These are phyloP conservation scores for Perizoma affinitatum DNA, from an alignment of 2,888 invertebrate genomes.

Conservation along the genomic window DNA sequence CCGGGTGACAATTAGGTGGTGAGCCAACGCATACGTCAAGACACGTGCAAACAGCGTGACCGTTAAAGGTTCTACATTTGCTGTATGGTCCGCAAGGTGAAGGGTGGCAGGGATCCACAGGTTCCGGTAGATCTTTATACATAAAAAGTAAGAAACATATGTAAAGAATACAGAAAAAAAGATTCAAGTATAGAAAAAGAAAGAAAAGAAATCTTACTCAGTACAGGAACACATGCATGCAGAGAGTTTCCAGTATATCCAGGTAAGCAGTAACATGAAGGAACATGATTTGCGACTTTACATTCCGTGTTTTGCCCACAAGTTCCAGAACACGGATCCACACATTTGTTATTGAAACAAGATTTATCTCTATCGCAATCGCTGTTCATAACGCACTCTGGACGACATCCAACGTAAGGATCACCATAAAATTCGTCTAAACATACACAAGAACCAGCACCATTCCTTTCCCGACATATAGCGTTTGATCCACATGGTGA, in stretches of 20 bases:
- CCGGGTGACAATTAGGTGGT: constrained; percentile 90
- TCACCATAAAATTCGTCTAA: constrained; percentile 90
- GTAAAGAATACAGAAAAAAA: constrained; percentile 52
- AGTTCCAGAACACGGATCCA: constrained; percentile 90
- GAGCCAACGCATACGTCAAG: constrained; percentile 88
- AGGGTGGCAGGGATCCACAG: constrained; percentile 88
- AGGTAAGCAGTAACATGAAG: constrained; percentile 89
- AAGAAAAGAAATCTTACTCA: constrained; percentile 83
- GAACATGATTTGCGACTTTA: constrained; percentile 89
- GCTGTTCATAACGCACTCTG: constrained; percentile 91
- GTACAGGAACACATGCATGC: constrained; percentile 85
- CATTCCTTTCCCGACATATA: constrained; percentile 89
- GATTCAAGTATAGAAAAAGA: constrained; percentile 56
- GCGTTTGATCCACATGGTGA: constrained; percentile 92
- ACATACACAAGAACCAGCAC: constrained; percentile 91
- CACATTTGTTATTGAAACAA: constrained; percentile 91
- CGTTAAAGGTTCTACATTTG: constrained; percentile 88
- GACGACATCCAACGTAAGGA: constrained; percentile 90
- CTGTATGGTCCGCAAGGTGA: constrained; percentile 92
- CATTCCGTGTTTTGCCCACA: constrained; percentile 92
- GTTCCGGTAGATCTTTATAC: constrained; percentile 73
- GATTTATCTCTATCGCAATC: constrained; percentile 89
- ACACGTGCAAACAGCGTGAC: constrained; percentile 91
- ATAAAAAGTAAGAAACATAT: constrained; percentile 52
- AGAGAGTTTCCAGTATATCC: constrained; percentile 90